phyloP scores from a whole-genome alignment of 2,113 vertebrate genomes.

The Ochotona princeps region DNA sequence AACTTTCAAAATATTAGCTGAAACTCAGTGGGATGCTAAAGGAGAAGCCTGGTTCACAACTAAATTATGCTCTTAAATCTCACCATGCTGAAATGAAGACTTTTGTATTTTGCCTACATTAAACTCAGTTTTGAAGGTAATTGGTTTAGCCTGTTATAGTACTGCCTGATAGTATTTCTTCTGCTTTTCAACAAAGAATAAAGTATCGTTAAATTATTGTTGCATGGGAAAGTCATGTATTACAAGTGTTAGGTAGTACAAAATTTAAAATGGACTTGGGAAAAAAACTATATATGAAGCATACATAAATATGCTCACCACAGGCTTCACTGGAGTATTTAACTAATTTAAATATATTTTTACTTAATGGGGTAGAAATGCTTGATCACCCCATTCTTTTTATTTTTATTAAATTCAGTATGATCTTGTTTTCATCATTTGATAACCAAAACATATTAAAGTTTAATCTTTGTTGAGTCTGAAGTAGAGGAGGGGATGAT shows the following conservation, averaged over 20 bases:
- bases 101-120: constrained; percentile 69
- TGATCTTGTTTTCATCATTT: not conserved
- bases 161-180: constrained; percentile 77
- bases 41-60: constrained; percentile 23
- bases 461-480: not conserved
- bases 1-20: constrained; percentile 64
- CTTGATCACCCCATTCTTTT: not conserved
- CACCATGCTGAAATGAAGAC: constrained; percentile 72
- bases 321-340: constrained; percentile 7
- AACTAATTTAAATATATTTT: constrained; percentile 41
- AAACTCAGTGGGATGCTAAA: constrained; percentile 42
- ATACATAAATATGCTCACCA: constrained; percentile 20
- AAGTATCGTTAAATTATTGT: constrained; percentile 78
- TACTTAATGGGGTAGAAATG: not conserved
- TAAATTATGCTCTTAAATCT: constrained; percentile 69
- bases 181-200: constrained; percentile 74
- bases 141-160: constrained; percentile 74
- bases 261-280: constrained; percentile 55
- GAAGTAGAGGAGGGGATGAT: not conserved
- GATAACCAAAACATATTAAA: constrained; percentile 35
- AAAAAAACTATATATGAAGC: too few species aligned
- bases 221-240: constrained; percentile 50
- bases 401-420: not conserved
- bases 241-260: constrained; percentile 50
- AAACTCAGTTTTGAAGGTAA: constrained; percentile 80